Evolutionary conservation across 2,113 vertebrate species (phyloP), one percentile per base, ranked within the genome.

Genomic region (Microcebus tavaratra): DNA sequence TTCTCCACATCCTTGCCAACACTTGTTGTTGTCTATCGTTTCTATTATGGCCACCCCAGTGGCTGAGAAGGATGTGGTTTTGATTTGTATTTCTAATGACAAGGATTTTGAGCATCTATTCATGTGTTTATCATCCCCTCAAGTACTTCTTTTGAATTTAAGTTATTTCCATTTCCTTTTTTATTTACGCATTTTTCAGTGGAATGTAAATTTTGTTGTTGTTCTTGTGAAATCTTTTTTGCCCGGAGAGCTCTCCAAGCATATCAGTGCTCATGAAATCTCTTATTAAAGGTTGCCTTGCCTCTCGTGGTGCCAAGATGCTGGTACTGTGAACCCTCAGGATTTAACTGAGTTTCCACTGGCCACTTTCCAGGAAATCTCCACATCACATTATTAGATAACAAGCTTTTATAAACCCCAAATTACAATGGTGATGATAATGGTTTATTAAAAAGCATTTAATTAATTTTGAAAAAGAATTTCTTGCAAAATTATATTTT

Each of bases 391-490:
- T 92, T 80, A 84, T 76, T 80, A 72, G 81, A 85, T 96, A 36
- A n/a, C 23, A 97, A 76, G 36, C 17, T 94, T 81, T 88, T 76
- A 80, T 75, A 88, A 57, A 31, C 25, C 42, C 80, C 81, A 82
- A 90, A 76, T 95, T 65, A 75, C 20, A 29, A 63, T 61, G 31
- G 65, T 70, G 59, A 76, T 59, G 42, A 34, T 55, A 53, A 34
- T 92, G n/a, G n/a, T 92, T 90, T 94, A 90, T 61, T 97, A 34
- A 81, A 85, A 95, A 94, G 50, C 27, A 87, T 84, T 95, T 91
- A 81, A n/a, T 55, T 55, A 55, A 55, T 55, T 55, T 55, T 55
- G 17, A 18, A 55, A 55, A 55, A 55, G 53, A 55, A 55, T 68
- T 90, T 45, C 67, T 94, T 93, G 87, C 8, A 82, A 85, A 70